Evolutionary conservation across 2,797 vertebrate genomes (phyloP).

Genomic region (Microtus californicus): DNA sequence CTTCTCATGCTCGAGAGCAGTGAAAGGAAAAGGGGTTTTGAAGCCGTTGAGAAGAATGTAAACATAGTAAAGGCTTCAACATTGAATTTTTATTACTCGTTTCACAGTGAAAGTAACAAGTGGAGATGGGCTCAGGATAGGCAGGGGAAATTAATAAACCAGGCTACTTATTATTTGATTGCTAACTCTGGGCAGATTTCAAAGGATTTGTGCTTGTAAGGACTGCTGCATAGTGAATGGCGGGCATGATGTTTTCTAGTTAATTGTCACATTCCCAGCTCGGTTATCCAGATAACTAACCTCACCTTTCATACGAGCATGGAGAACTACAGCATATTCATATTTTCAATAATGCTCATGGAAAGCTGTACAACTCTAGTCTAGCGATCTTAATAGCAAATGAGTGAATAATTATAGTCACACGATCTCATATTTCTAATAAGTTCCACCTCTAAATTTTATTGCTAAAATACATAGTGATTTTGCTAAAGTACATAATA

Average conservation of each 20-base stretch:
- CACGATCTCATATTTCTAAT: conserved; percentile 11
- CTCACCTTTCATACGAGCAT: background rate
- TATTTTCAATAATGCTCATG: background rate
- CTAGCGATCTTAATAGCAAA: background rate
- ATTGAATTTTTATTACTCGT: background rate
- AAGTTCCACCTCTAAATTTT: background rate
- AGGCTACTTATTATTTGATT: background rate
- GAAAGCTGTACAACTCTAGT: conserved; percentile 27
- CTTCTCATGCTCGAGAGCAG: background rate
- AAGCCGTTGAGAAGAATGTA: background rate
- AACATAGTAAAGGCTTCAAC: background rate
- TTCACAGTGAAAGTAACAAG: background rate
- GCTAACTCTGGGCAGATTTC: conserved; percentile 26
- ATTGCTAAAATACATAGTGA: background rate
- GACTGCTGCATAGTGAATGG: background rate
- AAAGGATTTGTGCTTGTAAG: conserved; percentile 34
- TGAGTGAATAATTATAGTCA: background rate
- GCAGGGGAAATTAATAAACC: background rate
- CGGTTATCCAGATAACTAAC: background rate
- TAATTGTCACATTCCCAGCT: background rate
- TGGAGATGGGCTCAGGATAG: background rate
- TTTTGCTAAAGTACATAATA: conserved; percentile 29
- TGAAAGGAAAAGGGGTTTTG: background rate
- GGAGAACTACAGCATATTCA: conserved; percentile 5
- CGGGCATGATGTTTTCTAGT: background rate